These are phyloP conservation scores for Cryptoblepharus egeriae DNA, from an alignment of 2,797 vertebrate species.

Conservation along the genomic window DNA sequence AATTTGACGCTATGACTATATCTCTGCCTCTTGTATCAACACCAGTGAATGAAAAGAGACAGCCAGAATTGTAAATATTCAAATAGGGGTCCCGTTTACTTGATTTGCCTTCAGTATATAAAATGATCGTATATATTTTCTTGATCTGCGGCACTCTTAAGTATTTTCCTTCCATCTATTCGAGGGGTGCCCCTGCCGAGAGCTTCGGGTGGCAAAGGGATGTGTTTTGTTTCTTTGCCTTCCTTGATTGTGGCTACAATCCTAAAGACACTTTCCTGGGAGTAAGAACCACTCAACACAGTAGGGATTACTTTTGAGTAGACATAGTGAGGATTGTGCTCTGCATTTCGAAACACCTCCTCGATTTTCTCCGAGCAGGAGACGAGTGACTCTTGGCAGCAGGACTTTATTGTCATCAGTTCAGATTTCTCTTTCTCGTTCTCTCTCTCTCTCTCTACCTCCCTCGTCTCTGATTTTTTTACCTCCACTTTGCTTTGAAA, in stretches of 20 bases:
- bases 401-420: background rate
- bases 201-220: background rate
- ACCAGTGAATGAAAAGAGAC: background rate
- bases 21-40: background rate
- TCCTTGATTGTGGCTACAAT: no score
- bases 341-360: background rate
- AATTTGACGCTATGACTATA: slow-evolving; percentile 10
- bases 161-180: background rate
- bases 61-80: slow-evolving; percentile 14
- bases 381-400: background rate
- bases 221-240: no score
- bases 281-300: no score
- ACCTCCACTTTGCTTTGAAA: slow-evolving; percentile 56
- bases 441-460: background rate
- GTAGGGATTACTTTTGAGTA: no score
- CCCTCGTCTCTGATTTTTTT: slow-evolving; percentile 43
- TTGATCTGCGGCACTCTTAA: background rate
- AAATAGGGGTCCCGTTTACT: accelerated
- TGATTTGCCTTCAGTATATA: slow-evolving; percentile 4
- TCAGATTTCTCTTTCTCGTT: background rate
- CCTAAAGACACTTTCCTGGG: no score
- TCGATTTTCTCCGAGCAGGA: background rate
- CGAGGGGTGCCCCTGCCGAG: background rate
- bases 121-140: background rate
- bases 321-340: no score